These are phyloP conservation scores for Mormoops blainvillei DNA, from an alignment of 2,113 vertebrate species.

Conservation along the genomic window DNA sequence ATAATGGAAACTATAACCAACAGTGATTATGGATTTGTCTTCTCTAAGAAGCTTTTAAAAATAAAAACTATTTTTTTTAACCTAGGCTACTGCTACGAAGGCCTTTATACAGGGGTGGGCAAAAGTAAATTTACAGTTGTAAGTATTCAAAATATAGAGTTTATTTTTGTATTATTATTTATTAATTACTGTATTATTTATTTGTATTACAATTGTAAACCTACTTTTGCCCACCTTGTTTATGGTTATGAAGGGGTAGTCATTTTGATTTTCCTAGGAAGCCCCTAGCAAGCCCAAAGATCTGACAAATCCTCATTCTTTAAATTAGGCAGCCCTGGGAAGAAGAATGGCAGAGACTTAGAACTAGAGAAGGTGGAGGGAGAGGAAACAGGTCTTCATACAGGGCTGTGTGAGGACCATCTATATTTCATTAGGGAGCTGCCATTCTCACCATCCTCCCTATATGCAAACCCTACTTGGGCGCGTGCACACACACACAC, in stretches of 20 bases:
- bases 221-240: background rate
- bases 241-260: background rate
- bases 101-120: background rate
- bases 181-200: background rate
- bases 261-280: background rate
- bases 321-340: background rate
- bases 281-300: background rate
- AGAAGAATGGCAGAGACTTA: background rate
- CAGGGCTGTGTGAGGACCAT: background rate
- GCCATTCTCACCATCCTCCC: background rate
- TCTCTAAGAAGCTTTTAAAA: conserved; percentile 31
- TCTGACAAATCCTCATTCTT: background rate
- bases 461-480: rapidly evolving
- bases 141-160: background rate
- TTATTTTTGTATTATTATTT: background rate
- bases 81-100: background rate
- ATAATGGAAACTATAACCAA: background rate
- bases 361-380: background rate
- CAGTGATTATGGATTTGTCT: background rate
- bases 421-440: conserved; percentile 1
- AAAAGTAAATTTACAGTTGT: background rate
- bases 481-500: too few relatives aligned
- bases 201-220: background rate
- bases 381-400: background rate
- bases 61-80: background rate